Conservation (phyloP, 2,113 vertebrate species). For the Collichthys lucidus region DNA sequence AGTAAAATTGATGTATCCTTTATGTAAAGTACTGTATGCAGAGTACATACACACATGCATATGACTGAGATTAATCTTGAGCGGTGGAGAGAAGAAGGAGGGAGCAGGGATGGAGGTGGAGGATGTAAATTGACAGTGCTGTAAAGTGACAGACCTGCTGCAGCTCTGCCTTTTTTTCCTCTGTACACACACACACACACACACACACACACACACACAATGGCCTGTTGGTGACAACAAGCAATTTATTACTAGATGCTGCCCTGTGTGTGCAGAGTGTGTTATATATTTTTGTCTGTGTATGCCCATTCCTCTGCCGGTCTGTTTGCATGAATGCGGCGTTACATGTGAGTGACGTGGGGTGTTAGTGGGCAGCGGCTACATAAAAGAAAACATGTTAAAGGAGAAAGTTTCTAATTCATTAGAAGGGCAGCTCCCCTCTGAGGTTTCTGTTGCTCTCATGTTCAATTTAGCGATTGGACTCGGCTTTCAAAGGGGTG, state of each 20-base stretch:
- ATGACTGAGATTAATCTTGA: constrained; percentile 81
- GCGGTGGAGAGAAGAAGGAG: constrained; percentile 47
- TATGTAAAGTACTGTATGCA: constrained; percentile 84
- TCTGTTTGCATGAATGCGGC: background rate
- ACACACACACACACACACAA: constrained; percentile 51
- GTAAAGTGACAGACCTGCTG: constrained; percentile 81
- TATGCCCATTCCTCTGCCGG: constrained; percentile 7
- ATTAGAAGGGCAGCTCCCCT: constrained; percentile 76
- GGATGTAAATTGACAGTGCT: constrained; percentile 80
- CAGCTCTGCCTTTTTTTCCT: constrained; percentile 33
- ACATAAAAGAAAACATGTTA: constrained; percentile 71
- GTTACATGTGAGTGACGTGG: constrained; percentile 13
- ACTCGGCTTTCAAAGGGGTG: constrained; percentile 75
- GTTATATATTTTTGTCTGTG: constrained; percentile 19
- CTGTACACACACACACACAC: constrained; percentile 35
- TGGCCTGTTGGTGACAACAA: constrained; percentile 69
- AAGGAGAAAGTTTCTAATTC: constrained; percentile 82
- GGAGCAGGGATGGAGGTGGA: constrained; percentile 49
- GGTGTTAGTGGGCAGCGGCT: constrained; percentile 8
- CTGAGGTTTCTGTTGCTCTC: constrained; percentile 74
- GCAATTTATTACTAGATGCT: constrained; percentile 77
- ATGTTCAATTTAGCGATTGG: constrained; percentile 85
- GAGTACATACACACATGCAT: constrained; percentile 81
- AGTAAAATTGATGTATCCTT: constrained; percentile 84
- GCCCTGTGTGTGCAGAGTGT: constrained; percentile 38